A percentile compares a stretch with the other conserved stretches of the same genome.
These are phyloP conservation scores for Orthosia cruda DNA, from an alignment of 2,888 invertebrate genomes.

Conservation along the genomic window DNA sequence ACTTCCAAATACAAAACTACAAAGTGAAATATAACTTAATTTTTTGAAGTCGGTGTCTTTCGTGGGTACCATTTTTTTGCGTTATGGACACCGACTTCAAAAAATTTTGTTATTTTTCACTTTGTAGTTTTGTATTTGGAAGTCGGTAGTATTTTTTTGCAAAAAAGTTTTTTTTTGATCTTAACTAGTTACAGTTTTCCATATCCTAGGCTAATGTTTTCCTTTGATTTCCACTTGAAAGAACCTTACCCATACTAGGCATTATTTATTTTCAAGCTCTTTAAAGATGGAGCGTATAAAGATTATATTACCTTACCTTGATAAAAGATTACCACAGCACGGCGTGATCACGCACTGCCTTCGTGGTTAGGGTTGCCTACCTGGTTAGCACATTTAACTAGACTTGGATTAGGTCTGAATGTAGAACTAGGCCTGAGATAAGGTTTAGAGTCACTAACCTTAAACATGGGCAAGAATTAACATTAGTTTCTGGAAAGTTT, in stretches of 20 bases:
- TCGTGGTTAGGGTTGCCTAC: conserved; percentile 55
- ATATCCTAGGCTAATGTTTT: not conserved
- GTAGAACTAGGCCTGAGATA: conserved; percentile 9
- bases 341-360: conserved; percentile 56
- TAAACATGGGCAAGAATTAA: not conserved
- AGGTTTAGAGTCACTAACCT: conserved; percentile 12
- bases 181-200: not conserved
- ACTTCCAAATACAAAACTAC: no score
- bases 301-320: conserved; percentile 73
- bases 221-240: conserved; percentile 22
- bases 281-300: conserved; percentile 60
- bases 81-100: no score
- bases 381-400: conserved; percentile 39
- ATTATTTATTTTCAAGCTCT: conserved; percentile 31
- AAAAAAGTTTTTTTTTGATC: no score
- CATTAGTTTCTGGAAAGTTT: conserved; percentile 1
- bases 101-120: no score
- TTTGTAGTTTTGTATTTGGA: no score
- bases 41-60: no score
- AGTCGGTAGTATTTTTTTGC: no score
- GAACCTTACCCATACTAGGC: conserved; percentile 6
- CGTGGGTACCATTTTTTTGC: no score
- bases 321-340: conserved; percentile 70
- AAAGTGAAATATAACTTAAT: no score
- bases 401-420: conserved; percentile 30